phyloP scores from a whole-genome alignment of 2,888 invertebrate species.

The Bellardia bayeri region DNA sequence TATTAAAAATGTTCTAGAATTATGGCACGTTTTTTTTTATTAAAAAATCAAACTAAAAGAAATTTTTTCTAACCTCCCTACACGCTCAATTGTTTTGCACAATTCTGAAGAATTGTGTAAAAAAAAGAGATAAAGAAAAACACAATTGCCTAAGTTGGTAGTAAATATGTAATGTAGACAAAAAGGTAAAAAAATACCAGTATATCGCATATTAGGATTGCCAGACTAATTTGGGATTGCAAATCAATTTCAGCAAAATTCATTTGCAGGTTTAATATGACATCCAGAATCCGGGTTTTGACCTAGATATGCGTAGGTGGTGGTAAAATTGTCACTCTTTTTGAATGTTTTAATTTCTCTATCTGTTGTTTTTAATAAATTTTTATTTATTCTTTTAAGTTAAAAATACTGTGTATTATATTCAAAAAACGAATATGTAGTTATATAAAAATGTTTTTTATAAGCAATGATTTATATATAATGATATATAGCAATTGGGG shows the following conservation, averaged over 20 bases:
- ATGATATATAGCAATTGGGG: too few species aligned
- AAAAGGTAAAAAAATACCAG: background rate
- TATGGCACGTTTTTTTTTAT: slow-evolving; percentile 53
- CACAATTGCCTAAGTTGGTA: slow-evolving; percentile 16
- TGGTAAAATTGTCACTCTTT: too few species aligned
- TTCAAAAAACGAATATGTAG: too few species aligned
- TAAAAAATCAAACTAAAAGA: background rate
- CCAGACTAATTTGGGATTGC: background rate
- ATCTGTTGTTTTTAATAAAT: too few species aligned
- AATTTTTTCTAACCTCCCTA: slow-evolving; percentile 12
- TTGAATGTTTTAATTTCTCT: too few species aligned
- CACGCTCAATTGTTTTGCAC: background rate
- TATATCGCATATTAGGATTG: background rate
- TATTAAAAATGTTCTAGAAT: slow-evolving; percentile 26
- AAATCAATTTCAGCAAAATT: background rate
- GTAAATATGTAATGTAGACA: background rate
- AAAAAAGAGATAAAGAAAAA: background rate
- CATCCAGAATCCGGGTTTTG: too few species aligned
- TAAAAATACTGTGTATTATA: too few species aligned
- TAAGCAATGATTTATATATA: too few species aligned
- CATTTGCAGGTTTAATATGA: too few species aligned
- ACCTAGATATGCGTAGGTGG: too few species aligned
- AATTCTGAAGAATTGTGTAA: background rate
- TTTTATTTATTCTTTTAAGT: too few species aligned
- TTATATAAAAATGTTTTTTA: too few species aligned